phyloP scores from a whole-genome alignment of 2,797 vertebrate species.

The Takifugu ocellatus region DNA sequence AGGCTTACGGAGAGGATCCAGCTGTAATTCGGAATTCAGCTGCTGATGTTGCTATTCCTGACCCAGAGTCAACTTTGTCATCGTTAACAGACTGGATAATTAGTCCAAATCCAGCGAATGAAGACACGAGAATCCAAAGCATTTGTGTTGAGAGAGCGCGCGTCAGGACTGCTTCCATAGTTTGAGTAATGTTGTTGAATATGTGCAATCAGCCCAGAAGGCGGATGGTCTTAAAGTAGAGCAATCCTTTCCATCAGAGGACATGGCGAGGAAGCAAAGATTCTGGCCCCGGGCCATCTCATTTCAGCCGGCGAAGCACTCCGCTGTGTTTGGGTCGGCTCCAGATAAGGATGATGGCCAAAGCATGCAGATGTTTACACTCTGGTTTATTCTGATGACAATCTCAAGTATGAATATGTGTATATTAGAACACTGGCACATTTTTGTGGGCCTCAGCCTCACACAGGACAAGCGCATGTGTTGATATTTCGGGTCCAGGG shows the following conservation, averaged over 20 bases:
- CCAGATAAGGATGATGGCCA: conserved; percentile 35
- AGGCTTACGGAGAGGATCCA: conserved; percentile 33
- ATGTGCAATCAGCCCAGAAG: conserved; percentile 33
- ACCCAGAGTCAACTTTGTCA: conserved; percentile 32
- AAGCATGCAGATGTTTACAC: conserved; percentile 30
- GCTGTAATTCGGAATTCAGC: conserved; percentile 15
- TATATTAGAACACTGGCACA: too few species aligned
- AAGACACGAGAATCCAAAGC: conserved; percentile 25
- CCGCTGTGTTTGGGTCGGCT: conserved; percentile 34
- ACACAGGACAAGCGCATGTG: too few species aligned
- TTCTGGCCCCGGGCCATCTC: conserved; percentile 57
- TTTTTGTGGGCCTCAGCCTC: too few species aligned
- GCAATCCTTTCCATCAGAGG: conserved; percentile 51
- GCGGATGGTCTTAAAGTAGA: conserved; percentile 40
- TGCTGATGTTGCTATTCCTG: conserved; percentile 20
- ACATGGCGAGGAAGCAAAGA: conserved; percentile 34
- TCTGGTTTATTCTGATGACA: conserved; percentile 12
- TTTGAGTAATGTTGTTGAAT: conserved; percentile 16
- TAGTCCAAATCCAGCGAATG: conserved; percentile 10
- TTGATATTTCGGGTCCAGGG: too few species aligned
- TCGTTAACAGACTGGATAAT: neutral
- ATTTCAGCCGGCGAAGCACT: conserved; percentile 42
- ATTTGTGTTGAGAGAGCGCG: too few species aligned
- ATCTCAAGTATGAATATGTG: too few species aligned
- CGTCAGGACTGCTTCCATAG: conserved; percentile 13